Evolutionary conservation across 1,140 invertebrate genomes (phyloP), one percentile per base, ranked within the genome.

Genomic region (Riptortus pedestris): DNA sequence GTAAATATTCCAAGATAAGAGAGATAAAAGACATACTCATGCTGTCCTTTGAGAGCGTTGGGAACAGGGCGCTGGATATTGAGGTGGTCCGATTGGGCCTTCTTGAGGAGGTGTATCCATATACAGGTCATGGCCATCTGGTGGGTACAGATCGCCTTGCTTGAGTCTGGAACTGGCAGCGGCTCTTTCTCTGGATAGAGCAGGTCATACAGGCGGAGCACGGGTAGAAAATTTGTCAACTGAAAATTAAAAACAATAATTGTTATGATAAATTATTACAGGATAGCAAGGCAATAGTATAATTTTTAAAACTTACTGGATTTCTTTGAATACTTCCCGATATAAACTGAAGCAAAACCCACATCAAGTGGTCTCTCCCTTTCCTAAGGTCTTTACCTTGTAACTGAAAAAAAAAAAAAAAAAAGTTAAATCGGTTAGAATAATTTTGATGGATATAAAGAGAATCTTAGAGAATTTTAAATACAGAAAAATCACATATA

Each of bases 261-360:
- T 33, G 47, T 65, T 66, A 69, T 55, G 59, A 58, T 67, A 57
- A 59, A 67, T 5, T 57, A 57, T 51, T 51, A 51, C 9, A 61
- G 16, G 43, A 3, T 18, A 29, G 31, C 31, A 38, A 14, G 31
- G 31, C 5, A 38, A 7, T 38, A 38, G 14, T 38, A 61, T 12
- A 16, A 52, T 55, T 47, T 45, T 7, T 28, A 57, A 24, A 60
- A 73, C 76, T 79, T 77, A 88, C 83, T 0, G 91, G 88, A 78
- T 96, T 96, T 68, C 93, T 86, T 75, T 96, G 92, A 71, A 97
- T 97, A 72, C 91, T 94, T 52, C 93, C 93, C 2, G 93, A 96
- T 66, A 97, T 94, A 72, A 95, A 97, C 75, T 97, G 94, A 7
- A 98, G 74, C n/a, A 98, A 75, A 3, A 94, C 88, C 94, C 94